Base-by-base conservation (phyloP, 2,797 vertebrate species). In the Miichthys miiuy region DNA sequence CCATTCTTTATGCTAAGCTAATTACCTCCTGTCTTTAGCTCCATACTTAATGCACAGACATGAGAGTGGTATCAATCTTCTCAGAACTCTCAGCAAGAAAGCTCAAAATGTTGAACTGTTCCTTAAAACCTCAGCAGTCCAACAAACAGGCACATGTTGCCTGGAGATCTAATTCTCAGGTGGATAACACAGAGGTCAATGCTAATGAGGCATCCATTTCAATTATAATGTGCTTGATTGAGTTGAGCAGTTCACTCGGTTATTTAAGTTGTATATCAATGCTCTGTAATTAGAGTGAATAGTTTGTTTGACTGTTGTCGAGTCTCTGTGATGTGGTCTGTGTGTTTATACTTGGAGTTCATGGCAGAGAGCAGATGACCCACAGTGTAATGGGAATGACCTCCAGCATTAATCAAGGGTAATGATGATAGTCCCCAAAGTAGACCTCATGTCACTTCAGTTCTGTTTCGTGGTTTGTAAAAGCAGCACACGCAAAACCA, bases 361-460 rank as follows among this genome's bases (percentile, higher is more conserved):
- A 47, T 67, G 60, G 67, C 54, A 62, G 82, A 44, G 63, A 74
- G 72, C 75, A 34, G 56, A 70, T 73, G 85, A 85, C 88, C 86
- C 67, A 57, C 70, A 63, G 73, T 50, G 76, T 82, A 80, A 65
- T 77, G 70, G 72, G 75, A 79, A 75, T 71, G 81, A 88, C 81
- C 88, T 86, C 74, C 51, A 69, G 70, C 56, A 64, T 79, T 84
- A 90, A 90, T 87, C 79, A 86, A 89, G 83, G 87, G 66, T 89
- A 89, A 89, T 80, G 81, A 86, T 63, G 81, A 50, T 72, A 23
- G 62, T 74, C 76, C 72, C 70, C 81, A 69, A 76, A 61, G 87
- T 67, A 50, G 75, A 77, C 70, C 46, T 54, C n/a, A 6, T 77
- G 79, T 84, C 86, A 73, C 63, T 68, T 71, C 34, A 73, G 60